Evolutionary conservation across 2,113 vertebrate species (phyloP).

Genomic region (Prionailurus viverrinus): DNA sequence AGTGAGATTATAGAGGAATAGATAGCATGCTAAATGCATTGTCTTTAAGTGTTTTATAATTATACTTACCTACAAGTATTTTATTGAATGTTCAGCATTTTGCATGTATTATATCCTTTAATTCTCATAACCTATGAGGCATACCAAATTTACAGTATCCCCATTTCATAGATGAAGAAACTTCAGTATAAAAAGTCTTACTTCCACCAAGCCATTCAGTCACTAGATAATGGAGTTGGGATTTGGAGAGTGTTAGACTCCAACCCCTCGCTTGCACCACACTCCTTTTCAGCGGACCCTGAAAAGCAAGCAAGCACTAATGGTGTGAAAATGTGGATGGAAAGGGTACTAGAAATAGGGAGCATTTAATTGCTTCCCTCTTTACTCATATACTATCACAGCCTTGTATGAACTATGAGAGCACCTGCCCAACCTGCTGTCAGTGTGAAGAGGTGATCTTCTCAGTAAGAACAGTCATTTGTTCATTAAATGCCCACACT

Average conservation of each 20-base stretch:
- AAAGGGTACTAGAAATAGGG: background rate
- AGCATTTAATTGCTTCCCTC: background rate
- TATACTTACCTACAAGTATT: background rate
- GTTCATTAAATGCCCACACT: background rate
- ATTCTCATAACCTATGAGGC: conserved; percentile 20
- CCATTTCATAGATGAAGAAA: background rate
- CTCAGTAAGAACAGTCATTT: background rate
- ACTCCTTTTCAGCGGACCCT: background rate
- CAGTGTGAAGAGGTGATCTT: background rate
- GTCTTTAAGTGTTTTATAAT: conserved; percentile 43
- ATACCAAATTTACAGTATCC: background rate
- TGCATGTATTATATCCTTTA: background rate
- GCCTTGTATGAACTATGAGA: background rate
- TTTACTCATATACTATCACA: background rate
- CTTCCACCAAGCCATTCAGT: background rate
- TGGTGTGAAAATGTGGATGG: background rate
- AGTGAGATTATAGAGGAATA: background rate
- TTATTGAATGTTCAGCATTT: background rate
- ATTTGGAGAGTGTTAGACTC: background rate
- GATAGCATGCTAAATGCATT: background rate
- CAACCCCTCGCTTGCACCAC: background rate
- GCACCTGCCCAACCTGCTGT: background rate
- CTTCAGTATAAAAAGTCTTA: background rate
- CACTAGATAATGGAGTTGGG: background rate
- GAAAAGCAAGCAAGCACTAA: background rate